Evolutionary conservation across 2,113 vertebrate species (phyloP).

Genomic region (Zeus faber): DNA sequence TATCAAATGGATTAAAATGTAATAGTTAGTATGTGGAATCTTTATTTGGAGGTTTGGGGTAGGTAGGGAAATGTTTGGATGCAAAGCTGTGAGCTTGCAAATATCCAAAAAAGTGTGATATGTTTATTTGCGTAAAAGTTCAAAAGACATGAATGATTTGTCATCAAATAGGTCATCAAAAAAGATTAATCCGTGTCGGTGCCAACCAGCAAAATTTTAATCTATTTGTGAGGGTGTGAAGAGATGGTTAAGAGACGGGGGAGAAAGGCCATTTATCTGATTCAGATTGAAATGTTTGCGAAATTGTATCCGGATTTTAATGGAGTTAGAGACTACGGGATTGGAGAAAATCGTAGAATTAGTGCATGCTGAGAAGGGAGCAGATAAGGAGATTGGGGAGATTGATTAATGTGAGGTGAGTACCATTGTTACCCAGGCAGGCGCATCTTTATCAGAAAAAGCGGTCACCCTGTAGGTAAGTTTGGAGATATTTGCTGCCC

Average conservation of each 20-base stretch:
- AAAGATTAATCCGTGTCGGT: background rate
- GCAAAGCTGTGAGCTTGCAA: background rate
- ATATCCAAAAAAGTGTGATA: conserved; percentile 1
- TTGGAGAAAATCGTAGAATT: too few relatives aligned
- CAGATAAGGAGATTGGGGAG: background rate
- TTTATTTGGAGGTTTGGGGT: too few relatives aligned
- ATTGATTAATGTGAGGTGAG: background rate
- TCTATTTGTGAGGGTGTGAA: background rate
- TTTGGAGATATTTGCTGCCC: too few relatives aligned
- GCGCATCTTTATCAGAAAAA: conserved; percentile 1
- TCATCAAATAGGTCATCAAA: too few relatives aligned
- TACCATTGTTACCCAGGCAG: background rate
- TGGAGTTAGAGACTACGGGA: too few relatives aligned
- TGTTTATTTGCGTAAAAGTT: too few relatives aligned
- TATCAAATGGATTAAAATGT: background rate
- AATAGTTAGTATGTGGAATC: background rate
- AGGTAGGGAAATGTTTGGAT: too few relatives aligned
- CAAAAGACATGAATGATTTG: too few relatives aligned
- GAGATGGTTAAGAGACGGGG: background rate
- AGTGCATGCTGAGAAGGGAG: background rate
- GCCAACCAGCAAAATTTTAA: background rate
- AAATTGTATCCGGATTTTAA: too few relatives aligned
- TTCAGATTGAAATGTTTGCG: too few relatives aligned
- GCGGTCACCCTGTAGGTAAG: background rate
- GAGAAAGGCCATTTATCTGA: too few relatives aligned